Evolutionary conservation across 2,113 vertebrate genomes (phyloP).

Genomic region (Manacus vitellinus): DNA sequence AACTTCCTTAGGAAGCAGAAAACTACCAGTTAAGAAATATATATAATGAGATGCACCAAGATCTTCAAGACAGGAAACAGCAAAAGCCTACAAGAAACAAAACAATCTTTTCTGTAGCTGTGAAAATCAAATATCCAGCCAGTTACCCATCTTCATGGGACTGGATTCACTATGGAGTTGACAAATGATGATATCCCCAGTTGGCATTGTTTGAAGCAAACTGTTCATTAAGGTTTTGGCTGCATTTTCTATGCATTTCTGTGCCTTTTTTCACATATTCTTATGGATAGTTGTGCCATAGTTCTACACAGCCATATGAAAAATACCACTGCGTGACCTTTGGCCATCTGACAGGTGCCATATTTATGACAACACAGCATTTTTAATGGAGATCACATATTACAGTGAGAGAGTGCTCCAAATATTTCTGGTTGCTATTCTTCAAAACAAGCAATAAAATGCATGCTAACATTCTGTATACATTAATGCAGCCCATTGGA

Average conservation of each 20-base stretch:
- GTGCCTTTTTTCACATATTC: neutral
- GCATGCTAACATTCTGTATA: neutral
- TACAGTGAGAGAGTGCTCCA: neutral
- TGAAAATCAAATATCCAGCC: neutral
- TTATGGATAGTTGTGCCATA: neutral
- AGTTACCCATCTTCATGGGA: neutral
- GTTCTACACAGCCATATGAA: neutral
- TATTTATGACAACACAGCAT: neutral
- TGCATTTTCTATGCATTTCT: neutral
- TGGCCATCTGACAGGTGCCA: slow-evolving; percentile 8
- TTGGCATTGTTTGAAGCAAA: neutral
- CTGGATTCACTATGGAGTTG: neutral
- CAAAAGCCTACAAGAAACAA: neutral
- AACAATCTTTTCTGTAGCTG: neutral
- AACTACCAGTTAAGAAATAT: neutral
- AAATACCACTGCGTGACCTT: neutral
- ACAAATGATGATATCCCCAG: neutral
- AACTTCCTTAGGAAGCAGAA: neutral
- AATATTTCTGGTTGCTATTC: neutral
- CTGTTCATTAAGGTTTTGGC: slow-evolving; percentile 17
- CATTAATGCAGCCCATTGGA: neutral
- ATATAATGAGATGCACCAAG: neutral
- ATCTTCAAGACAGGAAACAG: neutral
- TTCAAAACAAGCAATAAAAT: neutral
- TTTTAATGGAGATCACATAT: neutral